Conservation (phyloP, 1,140 invertebrate genomes). For the Lethocerus indicus region DNA sequence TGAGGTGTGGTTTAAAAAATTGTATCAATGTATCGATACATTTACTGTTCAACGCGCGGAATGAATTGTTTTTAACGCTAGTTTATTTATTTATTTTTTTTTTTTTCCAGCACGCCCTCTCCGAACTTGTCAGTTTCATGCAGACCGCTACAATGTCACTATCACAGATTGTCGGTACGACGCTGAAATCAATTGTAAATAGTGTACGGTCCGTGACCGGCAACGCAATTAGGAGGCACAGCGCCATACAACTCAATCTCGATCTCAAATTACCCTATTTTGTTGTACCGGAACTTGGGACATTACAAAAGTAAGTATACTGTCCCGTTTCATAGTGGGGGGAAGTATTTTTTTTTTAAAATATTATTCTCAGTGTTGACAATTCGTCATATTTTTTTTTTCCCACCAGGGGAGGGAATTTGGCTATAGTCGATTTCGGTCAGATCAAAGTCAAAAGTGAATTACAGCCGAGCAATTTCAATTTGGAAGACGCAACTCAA, state of each 20-base stretch:
- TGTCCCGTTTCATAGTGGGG: background rate
- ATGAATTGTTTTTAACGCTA: background rate
- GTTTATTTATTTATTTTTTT: conserved; percentile 14
- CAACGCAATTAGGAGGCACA: conserved; percentile 40
- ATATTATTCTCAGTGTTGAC: no score
- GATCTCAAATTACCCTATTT: conserved; percentile 63
- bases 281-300: conserved; percentile 59
- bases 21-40: background rate
- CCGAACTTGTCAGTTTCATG: conserved; percentile 57
- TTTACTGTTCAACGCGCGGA: background rate
- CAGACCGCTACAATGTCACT: conserved; percentile 26
- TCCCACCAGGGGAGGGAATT: conserved; percentile 42
- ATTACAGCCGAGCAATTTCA: conserved; percentile 45
- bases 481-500: conserved; percentile 57
- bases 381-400: no score
- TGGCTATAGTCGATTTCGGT: conserved; percentile 56
- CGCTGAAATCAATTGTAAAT: conserved; percentile 17
- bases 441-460: conserved; percentile 53
- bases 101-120: conserved; percentile 46
- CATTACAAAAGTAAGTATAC: conserved; percentile 52
- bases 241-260: conserved; percentile 52
- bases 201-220: conserved; percentile 22
- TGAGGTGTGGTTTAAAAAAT: conserved; percentile 35
- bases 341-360: background rate
- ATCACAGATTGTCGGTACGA: conserved; percentile 17